These are phyloP conservation scores for Trichopria drosophilae DNA, from an alignment of 2,888 invertebrate species.

Conservation along the genomic window DNA sequence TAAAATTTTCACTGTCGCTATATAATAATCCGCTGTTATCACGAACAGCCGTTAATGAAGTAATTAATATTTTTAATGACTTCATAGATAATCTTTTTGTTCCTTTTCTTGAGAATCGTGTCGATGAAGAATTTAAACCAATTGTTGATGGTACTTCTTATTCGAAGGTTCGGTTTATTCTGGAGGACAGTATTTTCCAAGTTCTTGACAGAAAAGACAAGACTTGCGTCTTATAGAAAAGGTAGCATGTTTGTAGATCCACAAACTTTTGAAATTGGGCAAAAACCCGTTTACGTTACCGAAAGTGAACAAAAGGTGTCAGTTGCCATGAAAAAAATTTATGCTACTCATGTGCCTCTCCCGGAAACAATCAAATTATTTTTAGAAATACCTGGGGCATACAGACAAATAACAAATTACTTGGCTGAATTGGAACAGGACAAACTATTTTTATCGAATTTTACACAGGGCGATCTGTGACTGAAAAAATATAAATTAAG, in stretches of 20 bases:
- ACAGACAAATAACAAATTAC: too few relatives aligned
- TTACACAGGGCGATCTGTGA: too few relatives aligned
- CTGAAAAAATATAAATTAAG: too few relatives aligned
- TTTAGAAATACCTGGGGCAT: too few relatives aligned
- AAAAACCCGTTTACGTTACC: too few relatives aligned
- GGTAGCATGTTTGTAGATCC: conserved; percentile 28
- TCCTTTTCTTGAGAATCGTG: conserved; percentile 19
- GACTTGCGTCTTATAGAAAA: conserved; percentile 24
- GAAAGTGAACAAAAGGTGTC: conserved; percentile 8
- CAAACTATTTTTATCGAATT: too few relatives aligned
- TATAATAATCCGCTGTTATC: conserved; percentile 26
- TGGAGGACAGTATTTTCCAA: conserved; percentile 28
- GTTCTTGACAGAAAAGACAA: conserved; percentile 25
- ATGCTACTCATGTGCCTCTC: conserved; percentile 25
- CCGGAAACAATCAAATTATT: too few relatives aligned
- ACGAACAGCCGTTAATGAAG: conserved; percentile 24
- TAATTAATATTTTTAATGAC: conserved; percentile 17
- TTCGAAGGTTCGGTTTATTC: too few relatives aligned
- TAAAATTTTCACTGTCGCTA: conserved; percentile 20
- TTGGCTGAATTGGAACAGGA: too few relatives aligned
- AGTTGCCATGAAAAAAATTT: conserved; percentile 17
- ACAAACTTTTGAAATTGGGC: conserved; percentile 28
- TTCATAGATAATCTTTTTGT: conserved; percentile 21
- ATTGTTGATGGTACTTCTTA: too few relatives aligned
- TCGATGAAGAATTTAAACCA: too few relatives aligned